A percentile compares a stretch with the other conserved stretches of the same genome.
Conservation (phyloP, 2,797 vertebrate genomes). For the Typhlichthys subterraneus region DNA sequence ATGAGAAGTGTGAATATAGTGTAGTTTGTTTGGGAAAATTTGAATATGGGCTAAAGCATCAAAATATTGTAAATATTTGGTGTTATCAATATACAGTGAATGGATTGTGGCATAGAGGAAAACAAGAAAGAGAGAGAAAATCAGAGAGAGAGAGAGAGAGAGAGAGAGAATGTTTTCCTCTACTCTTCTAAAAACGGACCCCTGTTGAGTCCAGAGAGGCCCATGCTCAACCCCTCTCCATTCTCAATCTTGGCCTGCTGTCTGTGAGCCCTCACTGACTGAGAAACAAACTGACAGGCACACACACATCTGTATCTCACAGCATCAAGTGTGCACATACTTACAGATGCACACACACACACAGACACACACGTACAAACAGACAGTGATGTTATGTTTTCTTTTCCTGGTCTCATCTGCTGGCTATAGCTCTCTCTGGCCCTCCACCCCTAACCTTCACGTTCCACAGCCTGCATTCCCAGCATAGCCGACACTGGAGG, state of each 20-base stretch:
- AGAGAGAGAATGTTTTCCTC: constrained; percentile 8
- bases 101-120: no score
- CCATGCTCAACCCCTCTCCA: constrained; percentile 60
- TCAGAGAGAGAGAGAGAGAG: constrained; percentile 6
- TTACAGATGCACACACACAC: constrained; percentile 10
- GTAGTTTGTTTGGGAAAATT: no score
- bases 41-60: not conserved
- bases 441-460: constrained; percentile 61
- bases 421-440: constrained; percentile 22
- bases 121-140: constrained; percentile 5
- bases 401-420: constrained; percentile 36
- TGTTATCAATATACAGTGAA: not conserved
- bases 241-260: constrained; percentile 54
- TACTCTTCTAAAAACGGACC: constrained; percentile 63
- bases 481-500: constrained; percentile 58
- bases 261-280: constrained; percentile 30
- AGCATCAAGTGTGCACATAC: not conserved
- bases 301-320: constrained; percentile 8
- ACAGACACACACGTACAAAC: constrained; percentile 18
- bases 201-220: constrained; percentile 76
- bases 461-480: constrained; percentile 69
- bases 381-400: constrained; percentile 58
- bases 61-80: not conserved
- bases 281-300: not conserved
- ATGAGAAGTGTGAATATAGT: no score